Percentiles rank a stretch among this genome's conserved stretches.
Conservation (phyloP, 2,888 invertebrate species). For the Romanomermis culicivorax region DNA sequence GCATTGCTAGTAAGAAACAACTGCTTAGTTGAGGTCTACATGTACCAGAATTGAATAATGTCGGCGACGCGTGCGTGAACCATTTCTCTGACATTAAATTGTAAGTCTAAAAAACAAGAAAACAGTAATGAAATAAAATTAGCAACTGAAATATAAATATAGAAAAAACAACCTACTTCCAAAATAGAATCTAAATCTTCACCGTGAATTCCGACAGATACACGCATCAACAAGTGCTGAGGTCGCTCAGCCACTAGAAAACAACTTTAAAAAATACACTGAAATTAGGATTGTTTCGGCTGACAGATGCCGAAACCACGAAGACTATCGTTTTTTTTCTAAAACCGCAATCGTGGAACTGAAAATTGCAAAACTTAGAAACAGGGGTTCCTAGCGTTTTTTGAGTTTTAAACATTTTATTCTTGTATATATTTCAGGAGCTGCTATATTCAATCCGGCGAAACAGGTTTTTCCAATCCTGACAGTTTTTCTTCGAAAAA, state of each 20-base stretch:
- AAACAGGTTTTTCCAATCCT: too few relatives aligned
- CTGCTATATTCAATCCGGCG: too few relatives aligned
- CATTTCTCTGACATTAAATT: slow-evolving; percentile 76
- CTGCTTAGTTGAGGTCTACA: slow-evolving; percentile 71
- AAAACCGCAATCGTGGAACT: too few relatives aligned
- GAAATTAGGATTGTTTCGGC: not conserved
- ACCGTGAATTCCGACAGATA: slow-evolving; percentile 81
- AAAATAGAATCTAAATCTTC: slow-evolving; percentile 76
- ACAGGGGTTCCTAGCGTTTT: too few relatives aligned
- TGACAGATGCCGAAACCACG: too few relatives aligned
- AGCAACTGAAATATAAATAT: slow-evolving; percentile 6
- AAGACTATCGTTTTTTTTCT: too few relatives aligned
- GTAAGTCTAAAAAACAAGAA: slow-evolving; percentile 44
- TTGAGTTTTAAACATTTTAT: too few relatives aligned
- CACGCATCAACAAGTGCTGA: slow-evolving; percentile 95
- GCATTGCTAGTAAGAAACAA: slow-evolving; percentile 82
- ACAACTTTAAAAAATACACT: slow-evolving; percentile 9
- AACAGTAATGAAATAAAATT: not conserved
- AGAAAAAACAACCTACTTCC: too few relatives aligned
- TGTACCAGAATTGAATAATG: slow-evolving; percentile 83
- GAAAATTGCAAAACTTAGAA: too few relatives aligned
- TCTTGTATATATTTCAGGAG: too few relatives aligned
- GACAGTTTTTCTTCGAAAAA: too few relatives aligned
- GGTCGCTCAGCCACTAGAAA: slow-evolving; percentile 66
- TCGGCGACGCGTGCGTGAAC: slow-evolving; percentile 95